Base-by-base conservation (phyloP, 2,113 vertebrate genomes). In the Dipodomys spectabilis region DNA sequence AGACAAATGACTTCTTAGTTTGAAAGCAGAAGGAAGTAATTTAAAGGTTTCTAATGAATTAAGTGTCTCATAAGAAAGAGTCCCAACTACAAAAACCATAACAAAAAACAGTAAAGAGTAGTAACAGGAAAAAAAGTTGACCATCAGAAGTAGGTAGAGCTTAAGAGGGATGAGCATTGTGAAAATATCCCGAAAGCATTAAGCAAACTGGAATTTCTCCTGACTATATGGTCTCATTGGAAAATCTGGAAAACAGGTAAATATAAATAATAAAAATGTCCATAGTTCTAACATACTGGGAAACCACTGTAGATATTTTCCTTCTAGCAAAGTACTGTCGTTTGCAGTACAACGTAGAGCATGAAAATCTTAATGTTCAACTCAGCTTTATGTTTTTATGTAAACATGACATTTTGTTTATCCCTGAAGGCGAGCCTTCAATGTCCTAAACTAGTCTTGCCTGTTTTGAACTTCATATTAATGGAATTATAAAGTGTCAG, bases 1-100 rank as follows among this genome's bases (percentile, higher is more conserved):
- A 91, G 62, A 27, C 88, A 82, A 88, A n/a, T 82, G 53, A 86
- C 65, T 53, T 79, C 32, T 89, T 25, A 68, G 53, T 91, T 92
- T 87, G 32, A 95, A 57, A 95, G n/a, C 32, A 91, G 69, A 86
- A 90, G 68, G 45, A 80, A 86, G 86, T 75, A n/a, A 71, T 87
- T 85, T 95, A 27, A 86, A 89, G 67, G 75, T 28, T 39, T 69
- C 53, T 77, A 49, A 60, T n/a, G 35, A 92, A 67, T 44, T 60
- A 82, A 72, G 19, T 87, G 9, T 90, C 86, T 72, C 94, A 3
- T 89, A 75, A 81, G 39, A 62, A 32, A 79, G 80, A 88, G 12
- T 69, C 69, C 73, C 10, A 64, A 19, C 49, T 81, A 87, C 12
- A 85, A 83, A 93, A 93, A 84, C 35, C 30, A 62, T 60, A 53